Evolutionary conservation across 2,113 vertebrate genomes (phyloP).

Genomic region (Eurystomus gularis): DNA sequence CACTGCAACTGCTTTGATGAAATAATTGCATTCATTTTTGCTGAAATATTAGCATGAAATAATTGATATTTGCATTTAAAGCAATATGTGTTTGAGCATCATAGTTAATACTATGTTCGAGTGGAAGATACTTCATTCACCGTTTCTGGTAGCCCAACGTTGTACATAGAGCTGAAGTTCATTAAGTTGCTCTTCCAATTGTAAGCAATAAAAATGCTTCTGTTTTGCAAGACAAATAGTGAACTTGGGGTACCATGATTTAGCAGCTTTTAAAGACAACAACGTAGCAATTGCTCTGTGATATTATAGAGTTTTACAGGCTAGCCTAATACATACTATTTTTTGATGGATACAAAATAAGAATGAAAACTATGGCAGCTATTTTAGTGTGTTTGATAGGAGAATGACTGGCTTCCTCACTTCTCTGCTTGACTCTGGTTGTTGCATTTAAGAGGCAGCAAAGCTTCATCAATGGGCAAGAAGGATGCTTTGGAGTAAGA

Average conservation of each 20-base stretch:
- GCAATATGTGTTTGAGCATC: not conserved
- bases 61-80: slow-evolving; percentile 25
- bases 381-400: not conserved
- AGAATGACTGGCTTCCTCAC: not conserved
- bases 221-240: not conserved
- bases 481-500: not conserved
- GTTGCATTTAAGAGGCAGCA: not conserved
- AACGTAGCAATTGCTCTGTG: not conserved
- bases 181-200: not conserved
- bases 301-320: not conserved
- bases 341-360: not conserved
- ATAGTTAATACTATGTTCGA: not conserved
- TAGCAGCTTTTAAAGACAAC: not conserved
- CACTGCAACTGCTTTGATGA: slow-evolving; percentile 2
- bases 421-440: not conserved
- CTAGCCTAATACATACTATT: not conserved
- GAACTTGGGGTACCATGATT: not conserved
- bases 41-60: slow-evolving; percentile 28
- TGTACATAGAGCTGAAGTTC: not conserved
- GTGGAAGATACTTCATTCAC: not conserved
- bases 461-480: not conserved
- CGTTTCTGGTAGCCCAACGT: not conserved
- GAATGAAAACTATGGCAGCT: not conserved
- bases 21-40: slow-evolving; percentile 6
- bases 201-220: not conserved